Conservation (phyloP, 2,888 invertebrate genomes). For the Drymonia ruficornis region DNA sequence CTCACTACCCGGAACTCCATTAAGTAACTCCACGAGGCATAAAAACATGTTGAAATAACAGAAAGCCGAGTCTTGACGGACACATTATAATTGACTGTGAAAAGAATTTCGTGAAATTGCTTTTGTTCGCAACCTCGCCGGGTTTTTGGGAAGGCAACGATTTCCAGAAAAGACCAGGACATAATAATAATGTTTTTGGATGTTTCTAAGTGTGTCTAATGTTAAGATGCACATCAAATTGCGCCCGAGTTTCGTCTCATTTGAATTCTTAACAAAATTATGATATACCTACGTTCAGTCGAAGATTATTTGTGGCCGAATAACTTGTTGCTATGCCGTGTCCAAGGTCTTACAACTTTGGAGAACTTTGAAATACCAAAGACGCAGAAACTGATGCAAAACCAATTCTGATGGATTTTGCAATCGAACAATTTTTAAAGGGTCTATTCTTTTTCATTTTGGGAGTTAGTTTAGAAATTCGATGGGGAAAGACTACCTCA, state of each 20-base stretch:
- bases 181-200: conserved; percentile 23
- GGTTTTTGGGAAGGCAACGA: conserved; percentile 21
- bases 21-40: conserved; percentile 71
- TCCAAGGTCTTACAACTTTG: neutral
- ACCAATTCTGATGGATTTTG: no score
- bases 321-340: neutral
- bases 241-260: neutral
- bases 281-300: neutral
- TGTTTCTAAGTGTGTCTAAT: conserved; percentile 9
- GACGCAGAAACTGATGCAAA: no score
- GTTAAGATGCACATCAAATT: neutral
- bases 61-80: conserved; percentile 56
- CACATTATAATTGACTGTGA: conserved; percentile 60
- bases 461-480: neutral
- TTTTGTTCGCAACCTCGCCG: conserved; percentile 35
- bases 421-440: no score
- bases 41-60: conserved; percentile 69
- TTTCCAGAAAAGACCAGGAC: conserved; percentile 25
- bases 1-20: conserved; percentile 78
- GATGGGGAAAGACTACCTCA: neutral
- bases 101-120: conserved; percentile 55
- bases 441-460: neutral
- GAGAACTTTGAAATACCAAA: neutral
- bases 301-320: neutral
- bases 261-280: neutral